Conservation (phyloP, 1,140 invertebrate species). For the Elymnias hypermnestra region DNA sequence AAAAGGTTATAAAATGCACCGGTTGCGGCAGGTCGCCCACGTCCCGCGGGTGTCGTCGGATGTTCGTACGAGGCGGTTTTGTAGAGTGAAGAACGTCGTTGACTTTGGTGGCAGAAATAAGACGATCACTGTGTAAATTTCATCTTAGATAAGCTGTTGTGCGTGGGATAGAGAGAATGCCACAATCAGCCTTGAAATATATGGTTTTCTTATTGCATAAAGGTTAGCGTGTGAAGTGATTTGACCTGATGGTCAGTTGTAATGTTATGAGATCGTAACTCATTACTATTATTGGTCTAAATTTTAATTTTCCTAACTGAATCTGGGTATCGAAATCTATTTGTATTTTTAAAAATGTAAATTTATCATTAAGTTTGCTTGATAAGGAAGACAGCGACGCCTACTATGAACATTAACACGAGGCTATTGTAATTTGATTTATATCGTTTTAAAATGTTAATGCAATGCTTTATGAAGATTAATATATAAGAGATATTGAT, state of each 20-base stretch:
- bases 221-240: too few species aligned
- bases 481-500: too few species aligned
- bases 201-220: too few species aligned
- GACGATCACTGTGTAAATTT: slow-evolving; percentile 47
- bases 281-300: too few species aligned
- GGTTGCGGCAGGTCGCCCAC: slow-evolving; percentile 55
- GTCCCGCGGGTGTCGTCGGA: slow-evolving; percentile 53
- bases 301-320: too few species aligned
- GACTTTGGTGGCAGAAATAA: slow-evolving; percentile 59
- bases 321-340: too few species aligned
- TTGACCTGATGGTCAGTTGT: too few species aligned
- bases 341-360: too few species aligned
- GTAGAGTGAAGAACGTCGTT: slow-evolving; percentile 29
- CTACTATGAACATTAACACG: not conserved
- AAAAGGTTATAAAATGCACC: slow-evolving; percentile 72
- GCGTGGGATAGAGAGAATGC: not conserved
- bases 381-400: not conserved
- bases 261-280: too few species aligned
- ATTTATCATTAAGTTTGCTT: not conserved
- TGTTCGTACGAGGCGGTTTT: slow-evolving; percentile 38
- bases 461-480: too few species aligned
- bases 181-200: too few species aligned
- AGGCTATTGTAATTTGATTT: not conserved
- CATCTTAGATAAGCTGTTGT: too few species aligned
- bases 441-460: not conserved